Conservation (phyloP, 2,888 invertebrate species). For the Netelia inedita region DNA sequence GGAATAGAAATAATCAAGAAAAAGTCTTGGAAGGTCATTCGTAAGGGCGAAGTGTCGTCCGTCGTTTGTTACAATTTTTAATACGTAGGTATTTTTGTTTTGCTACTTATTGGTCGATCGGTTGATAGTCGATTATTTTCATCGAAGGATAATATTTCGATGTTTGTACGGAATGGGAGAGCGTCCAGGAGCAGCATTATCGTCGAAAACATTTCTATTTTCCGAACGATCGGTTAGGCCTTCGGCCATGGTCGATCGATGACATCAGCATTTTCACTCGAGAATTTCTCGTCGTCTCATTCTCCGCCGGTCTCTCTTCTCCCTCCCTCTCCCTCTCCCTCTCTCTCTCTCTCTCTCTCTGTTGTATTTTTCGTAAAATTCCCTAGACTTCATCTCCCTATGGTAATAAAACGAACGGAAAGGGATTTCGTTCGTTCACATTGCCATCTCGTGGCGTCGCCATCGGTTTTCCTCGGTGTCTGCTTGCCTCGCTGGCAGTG, state of each 20-base stretch:
- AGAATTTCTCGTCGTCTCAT: not conserved
- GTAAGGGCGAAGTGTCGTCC: no score
- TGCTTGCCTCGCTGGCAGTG: conserved; percentile 46
- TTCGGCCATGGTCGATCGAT: conserved; percentile 20
- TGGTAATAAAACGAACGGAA: not conserved
- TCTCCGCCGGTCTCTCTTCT: no score
- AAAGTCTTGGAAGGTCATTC: no score
- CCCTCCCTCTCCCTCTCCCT: no score
- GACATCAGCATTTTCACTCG: conserved; percentile 22
- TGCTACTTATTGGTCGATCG: no score
- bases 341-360: not conserved
- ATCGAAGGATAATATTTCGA: not conserved
- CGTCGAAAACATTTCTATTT: not conserved
- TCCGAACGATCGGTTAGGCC: not conserved
- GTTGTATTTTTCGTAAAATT: not conserved
- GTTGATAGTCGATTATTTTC: no score
- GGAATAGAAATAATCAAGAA: no score
- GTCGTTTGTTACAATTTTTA: no score
- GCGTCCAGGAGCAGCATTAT: not conserved
- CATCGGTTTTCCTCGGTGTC: conserved; percentile 22
- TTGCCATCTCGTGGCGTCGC: conserved; percentile 4
- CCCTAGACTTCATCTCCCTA: conserved; percentile 1
- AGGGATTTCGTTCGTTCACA: not conserved
- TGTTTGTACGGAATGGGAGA: not conserved
- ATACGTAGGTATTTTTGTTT: no score